Evolutionary conservation across 2,113 vertebrate species (phyloP).

Genomic region (Abramis brama): DNA sequence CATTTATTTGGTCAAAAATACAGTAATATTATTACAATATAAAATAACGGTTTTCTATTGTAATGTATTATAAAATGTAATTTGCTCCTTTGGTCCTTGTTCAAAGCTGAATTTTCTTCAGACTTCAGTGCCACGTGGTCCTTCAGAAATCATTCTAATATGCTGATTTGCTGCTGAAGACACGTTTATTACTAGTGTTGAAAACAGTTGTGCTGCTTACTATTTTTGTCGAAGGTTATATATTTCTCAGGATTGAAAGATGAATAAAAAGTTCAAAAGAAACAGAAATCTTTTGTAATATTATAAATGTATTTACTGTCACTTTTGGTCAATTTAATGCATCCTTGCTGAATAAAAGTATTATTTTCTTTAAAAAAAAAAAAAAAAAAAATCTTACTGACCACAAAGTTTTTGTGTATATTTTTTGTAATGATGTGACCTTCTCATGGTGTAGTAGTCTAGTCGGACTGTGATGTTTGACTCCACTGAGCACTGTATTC

Average conservation of each 20-base stretch:
- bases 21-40: background rate
- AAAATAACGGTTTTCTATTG: background rate
- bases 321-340: background rate
- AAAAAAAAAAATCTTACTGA: background rate
- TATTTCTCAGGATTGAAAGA: background rate
- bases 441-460: background rate
- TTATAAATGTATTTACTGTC: background rate
- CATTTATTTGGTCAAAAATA: background rate
- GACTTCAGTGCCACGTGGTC: no score
- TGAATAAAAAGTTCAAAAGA: background rate
- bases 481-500: slow-evolving; percentile 47
- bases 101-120: background rate
- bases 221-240: background rate
- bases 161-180: background rate
- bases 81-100: background rate
- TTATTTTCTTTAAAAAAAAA: background rate
- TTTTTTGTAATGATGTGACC: background rate
- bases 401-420: background rate
- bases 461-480: background rate
- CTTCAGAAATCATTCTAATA: background rate
- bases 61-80: background rate
- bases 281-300: background rate
- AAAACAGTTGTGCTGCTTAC: background rate
- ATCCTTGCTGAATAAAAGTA: background rate
- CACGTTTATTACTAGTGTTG: background rate